Evolutionary conservation across 2,113 vertebrate genomes (phyloP), one percentile per base, ranked within the genome.

Genomic region (Haemorhous mexicanus): DNA sequence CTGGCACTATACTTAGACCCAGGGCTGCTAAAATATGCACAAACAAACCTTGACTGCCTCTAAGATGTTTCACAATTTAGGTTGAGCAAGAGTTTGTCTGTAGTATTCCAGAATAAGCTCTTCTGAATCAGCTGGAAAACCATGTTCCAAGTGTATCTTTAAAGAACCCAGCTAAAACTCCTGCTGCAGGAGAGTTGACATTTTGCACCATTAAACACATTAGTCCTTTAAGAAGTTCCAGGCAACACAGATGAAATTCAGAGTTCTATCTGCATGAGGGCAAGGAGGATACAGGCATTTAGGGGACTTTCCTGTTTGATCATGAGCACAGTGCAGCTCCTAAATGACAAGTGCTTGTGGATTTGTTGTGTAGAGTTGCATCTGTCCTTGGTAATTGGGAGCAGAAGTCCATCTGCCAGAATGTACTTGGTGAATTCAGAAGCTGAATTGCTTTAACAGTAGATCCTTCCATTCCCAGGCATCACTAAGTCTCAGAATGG

Each of bases 341-440:
- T 93, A 47, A 93, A 84, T 1, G 0, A 52, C 37, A 73, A 84
- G 39, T 2, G 7, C 61, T 49, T 67, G 55, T 59, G 77, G 73
- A 67, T 94, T 80, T 95, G 67, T 56, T 85, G n/a, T 72, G 90
- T 28, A 56, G 43, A 93, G 55, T 27, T 89, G 79, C 91, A 89
- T 89, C 83, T 94, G 84, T 76, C 64, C 64, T 74, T 84, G 69
- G 87, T 83, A 93, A 89, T 26, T 87, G 89, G 85, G 43, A 87
- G 75, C 63, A 72, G 35, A 79, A 76, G 87, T 90, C 92, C 94
- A 91, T 91, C 93, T 96, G 94, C 73, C 82, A 91, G 90, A 87
- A 80, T 11, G 32, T 16, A 37, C 66, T 86, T 86, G 82, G 92
- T 62, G 77, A 41, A 41, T 41, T 41, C 41, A 41, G 41, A 14